A percentile compares a stretch with the other conserved stretches of the same genome.
These are phyloP conservation scores for Centropus unirufus DNA, from an alignment of 2,113 vertebrate genomes.

Conservation along the genomic window DNA sequence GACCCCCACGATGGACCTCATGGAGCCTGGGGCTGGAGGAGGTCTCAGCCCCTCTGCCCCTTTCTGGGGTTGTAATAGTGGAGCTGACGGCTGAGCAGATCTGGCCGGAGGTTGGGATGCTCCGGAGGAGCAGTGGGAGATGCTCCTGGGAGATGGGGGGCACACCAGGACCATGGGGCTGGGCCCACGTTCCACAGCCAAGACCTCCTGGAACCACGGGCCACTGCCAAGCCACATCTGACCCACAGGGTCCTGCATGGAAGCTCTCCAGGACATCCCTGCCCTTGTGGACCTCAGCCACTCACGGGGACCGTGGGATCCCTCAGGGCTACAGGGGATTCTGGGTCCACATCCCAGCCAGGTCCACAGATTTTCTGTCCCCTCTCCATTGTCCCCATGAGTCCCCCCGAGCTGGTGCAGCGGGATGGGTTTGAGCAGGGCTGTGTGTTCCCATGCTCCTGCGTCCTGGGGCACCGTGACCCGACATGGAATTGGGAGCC, in stretches of 20 bases:
- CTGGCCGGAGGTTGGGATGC: not conserved
- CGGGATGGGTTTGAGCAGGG: not conserved
- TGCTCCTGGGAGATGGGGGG: accelerated
- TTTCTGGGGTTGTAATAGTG: not conserved
- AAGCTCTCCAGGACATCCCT: not conserved
- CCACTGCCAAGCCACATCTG: not conserved
- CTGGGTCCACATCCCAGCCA: not conserved
- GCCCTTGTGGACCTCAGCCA: accelerated
- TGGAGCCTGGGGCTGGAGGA: not conserved
- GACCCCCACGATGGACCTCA: not conserved
- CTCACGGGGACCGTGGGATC: not conserved
- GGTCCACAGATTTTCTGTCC: not conserved
- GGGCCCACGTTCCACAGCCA: not conserved
- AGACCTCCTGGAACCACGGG: not conserved
- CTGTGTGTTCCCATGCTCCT: accelerated
- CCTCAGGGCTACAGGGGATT: accelerated
- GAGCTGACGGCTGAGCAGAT: not conserved
- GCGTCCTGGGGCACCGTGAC: accelerated
- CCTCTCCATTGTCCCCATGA: accelerated
- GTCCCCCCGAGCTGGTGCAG: accelerated
- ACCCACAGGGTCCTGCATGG: accelerated
- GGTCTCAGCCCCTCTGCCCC: not conserved
- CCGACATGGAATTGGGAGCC: not conserved
- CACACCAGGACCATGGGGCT: not conserved
- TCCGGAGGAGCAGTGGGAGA: not conserved